Percentiles rank a stretch among this genome's conserved stretches.
phyloP scores from a whole-genome alignment of 2,888 invertebrate species.

The Temnothorax ravouxi region DNA sequence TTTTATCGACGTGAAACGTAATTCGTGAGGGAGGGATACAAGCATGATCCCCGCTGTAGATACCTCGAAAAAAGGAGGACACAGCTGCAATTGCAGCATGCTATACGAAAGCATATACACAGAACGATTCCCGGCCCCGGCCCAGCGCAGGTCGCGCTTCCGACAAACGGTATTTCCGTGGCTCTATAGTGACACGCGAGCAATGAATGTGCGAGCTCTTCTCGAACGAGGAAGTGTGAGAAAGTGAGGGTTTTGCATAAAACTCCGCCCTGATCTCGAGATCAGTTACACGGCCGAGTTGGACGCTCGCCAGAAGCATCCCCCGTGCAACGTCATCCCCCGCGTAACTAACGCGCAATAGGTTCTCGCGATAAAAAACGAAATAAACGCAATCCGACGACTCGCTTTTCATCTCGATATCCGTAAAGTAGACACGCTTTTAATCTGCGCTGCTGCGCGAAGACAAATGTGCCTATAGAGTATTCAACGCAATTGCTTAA shows the following conservation, averaged over 20 bases:
- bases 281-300: slow-evolving; percentile 39
- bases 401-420: slow-evolving; percentile 16
- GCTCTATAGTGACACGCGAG: slow-evolving; percentile 6
- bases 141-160: background rate
- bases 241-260: slow-evolving; percentile 37
- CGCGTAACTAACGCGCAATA: background rate
- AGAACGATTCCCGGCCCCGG: background rate
- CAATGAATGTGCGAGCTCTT: slow-evolving; percentile 20
- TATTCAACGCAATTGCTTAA: background rate
- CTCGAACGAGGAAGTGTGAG: background rate
- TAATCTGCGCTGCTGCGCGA: background rate
- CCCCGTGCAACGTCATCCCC: slow-evolving; percentile 3
- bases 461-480: background rate
- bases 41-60: background rate
- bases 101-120: background rate
- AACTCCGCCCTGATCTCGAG: slow-evolving; percentile 9
- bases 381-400: slow-evolving; percentile 9
- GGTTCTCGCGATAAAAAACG: slow-evolving; percentile 25
- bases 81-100: slow-evolving; percentile 12
- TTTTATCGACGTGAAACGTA: slow-evolving; percentile 12
- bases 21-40: background rate
- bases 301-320: slow-evolving; percentile 39
- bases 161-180: background rate
- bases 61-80: slow-evolving; percentile 3
- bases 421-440: background rate